Base-by-base conservation (phyloP, 2,113 vertebrate species). In the Cyphomyrus discorhynchus region DNA sequence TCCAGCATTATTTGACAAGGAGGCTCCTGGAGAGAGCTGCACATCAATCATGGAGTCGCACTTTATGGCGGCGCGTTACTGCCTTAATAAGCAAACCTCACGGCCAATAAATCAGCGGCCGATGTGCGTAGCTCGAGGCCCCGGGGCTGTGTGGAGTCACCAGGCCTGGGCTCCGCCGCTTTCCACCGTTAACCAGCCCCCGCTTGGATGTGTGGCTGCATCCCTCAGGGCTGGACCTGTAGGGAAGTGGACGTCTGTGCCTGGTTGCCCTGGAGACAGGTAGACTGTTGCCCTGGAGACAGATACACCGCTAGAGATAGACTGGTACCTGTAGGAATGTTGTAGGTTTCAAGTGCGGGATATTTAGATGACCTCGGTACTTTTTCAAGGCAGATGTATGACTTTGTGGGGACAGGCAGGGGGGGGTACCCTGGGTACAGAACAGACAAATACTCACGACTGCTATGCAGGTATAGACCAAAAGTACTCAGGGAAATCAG, bases 71-170 rank as follows among this genome's bases (percentile, higher is more conserved):
- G 49, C 56, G 5, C 70, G 70, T 87, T 90, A 88, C 91, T 89
- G 90, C 77, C 91, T 91, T 91, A 92, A 93, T 92, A 87, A 91
- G 89, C 86, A 86, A 90, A 91, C 21, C 7, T 91, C 90, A 89
- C 13, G 17, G 82, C 35, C n/a, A 88, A 85, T 91, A 89, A 85
- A 86, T 58, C 77, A 49, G 89, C 24, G 88, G 88, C 89, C 86
- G 66, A 90, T 86, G 88, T 46, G 45, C 35, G 24, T 49, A 7
- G 88, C 90, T 77, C 27, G 9, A 42, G 4, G 5, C 35, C 15
- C 70, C 35, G 91, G 24, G 47, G 66, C 89, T 88, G 83, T 7
- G n/a, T n/a, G 24, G 31, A 24, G 46, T 5, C 47, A 46, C 83
- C 8, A 24, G 21, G 46, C 24, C 45, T 50, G 11, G 47, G 47